These are phyloP conservation scores for Diabrotica balteata DNA, from an alignment of 2,888 invertebrate species.

Conservation along the genomic window DNA sequence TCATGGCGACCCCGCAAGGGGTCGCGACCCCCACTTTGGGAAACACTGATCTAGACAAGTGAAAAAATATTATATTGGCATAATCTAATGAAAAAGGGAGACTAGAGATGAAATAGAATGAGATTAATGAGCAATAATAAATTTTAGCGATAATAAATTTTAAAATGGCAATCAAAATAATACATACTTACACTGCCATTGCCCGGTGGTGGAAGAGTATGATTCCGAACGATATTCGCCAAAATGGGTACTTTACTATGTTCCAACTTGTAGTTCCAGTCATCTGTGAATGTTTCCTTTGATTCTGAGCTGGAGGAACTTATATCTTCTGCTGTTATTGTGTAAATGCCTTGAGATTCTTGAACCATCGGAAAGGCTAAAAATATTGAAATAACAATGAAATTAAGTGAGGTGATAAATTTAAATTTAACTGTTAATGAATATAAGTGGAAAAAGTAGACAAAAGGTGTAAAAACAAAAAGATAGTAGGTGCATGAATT, in stretches of 20 bases:
- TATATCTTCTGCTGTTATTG: conserved; percentile 20
- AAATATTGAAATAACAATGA: not conserved
- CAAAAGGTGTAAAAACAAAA: no score
- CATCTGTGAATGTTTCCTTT: conserved; percentile 50
- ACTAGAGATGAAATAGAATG: no score
- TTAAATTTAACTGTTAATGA: no score
- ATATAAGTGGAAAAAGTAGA: no score
- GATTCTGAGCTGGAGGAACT: conserved; percentile 30
- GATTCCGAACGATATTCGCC: conserved; percentile 50
- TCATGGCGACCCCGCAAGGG: no score
- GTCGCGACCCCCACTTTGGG: no score
- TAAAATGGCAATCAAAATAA: conserved; percentile 29
- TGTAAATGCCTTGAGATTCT: conserved; percentile 36
- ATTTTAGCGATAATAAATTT: not conserved
- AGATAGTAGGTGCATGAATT: no score
- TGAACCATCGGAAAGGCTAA: conserved; percentile 39
- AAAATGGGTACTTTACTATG: conserved; percentile 53
- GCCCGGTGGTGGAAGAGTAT: conserved; percentile 56
- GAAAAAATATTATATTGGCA: no score
- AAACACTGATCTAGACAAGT: no score
- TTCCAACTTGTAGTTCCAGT: conserved; percentile 56
- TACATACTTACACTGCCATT: conserved; percentile 60
- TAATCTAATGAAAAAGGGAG: no score
- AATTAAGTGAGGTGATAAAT: no score
- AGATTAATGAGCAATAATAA: no score